Percentiles rank a stretch among this genome's conserved stretches.
These are phyloP conservation scores for Chaunax sp. DNA, from an alignment of 2,797 vertebrate species.

Conservation along the genomic window DNA sequence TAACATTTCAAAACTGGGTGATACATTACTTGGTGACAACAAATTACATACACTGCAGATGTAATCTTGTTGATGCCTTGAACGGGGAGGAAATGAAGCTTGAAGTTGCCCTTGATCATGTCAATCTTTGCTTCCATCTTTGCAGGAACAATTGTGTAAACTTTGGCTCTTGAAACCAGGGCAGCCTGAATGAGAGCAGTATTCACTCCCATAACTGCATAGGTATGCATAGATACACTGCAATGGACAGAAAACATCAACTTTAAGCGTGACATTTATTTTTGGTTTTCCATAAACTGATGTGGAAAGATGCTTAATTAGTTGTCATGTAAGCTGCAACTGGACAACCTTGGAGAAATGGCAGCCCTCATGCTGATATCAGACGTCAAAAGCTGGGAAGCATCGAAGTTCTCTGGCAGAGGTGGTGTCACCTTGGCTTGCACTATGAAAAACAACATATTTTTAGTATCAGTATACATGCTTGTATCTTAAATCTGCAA, in stretches of 20 bases:
- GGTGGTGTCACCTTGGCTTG: constrained; percentile 79
- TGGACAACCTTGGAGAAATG: constrained; percentile 79
- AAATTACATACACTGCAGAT: constrained; percentile 71
- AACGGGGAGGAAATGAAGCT: constrained; percentile 81
- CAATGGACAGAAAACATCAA: constrained; percentile 46
- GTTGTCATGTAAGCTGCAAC: background rate
- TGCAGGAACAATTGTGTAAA: constrained; percentile 75
- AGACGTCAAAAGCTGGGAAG: constrained; percentile 79
- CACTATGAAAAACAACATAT: constrained; percentile 65
- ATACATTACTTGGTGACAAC: background rate
- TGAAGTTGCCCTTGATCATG: constrained; percentile 82
- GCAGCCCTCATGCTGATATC: constrained; percentile 81
- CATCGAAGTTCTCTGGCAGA: constrained; percentile 72
- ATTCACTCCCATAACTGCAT: constrained; percentile 85
- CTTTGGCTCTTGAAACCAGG: constrained; percentile 76
- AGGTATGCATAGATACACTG: constrained; percentile 84
- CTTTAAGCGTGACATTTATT: background rate
- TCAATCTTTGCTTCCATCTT: constrained; percentile 78
- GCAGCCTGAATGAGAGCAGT: constrained; percentile 83
- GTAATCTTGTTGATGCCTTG: constrained; percentile 76
- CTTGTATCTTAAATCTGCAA: no score
- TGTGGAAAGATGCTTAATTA: background rate
- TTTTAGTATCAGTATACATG: background rate
- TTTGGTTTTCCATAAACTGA: background rate
- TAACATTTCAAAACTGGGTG: background rate